Evolutionary conservation across 2,113 vertebrate genomes (phyloP), one percentile per base, ranked within the genome.

Genomic region (Alaudala cheleensis): DNA sequence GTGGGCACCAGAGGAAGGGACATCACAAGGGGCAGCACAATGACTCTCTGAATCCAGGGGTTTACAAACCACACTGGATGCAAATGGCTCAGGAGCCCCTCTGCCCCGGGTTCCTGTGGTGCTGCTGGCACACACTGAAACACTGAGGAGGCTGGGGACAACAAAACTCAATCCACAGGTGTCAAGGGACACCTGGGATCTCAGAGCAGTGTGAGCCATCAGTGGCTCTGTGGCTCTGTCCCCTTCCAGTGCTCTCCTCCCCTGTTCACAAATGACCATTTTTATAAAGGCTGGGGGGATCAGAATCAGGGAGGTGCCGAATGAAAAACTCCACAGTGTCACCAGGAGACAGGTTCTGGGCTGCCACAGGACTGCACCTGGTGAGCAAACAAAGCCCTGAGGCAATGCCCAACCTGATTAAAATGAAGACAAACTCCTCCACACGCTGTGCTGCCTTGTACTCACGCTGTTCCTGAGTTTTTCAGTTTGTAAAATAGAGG

Each of bases 141-240:
- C 2, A 5, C 28, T 9, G 2, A 19, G 10, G 49, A 81, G 34
- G 39, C 44, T 73, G 49, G 50, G 42, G 54, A 34, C 34, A 31
- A 31, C 18, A 25, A 50, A 73, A 42, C 73, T 60, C 53, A 60
- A 39, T 14, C 37, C 6, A 1, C 49, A 17, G 45, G 10, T 50
- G 49, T 44, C 0, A 0, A 54, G 34, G 53, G 45, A 57, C 28
- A 80, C 9, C 8, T 31, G 26, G 47, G 47, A 50, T 23, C 22
- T 62, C 1, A 0, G 65, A 92, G 57, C 17, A 84, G 54, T 0
- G 0, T 24, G 49, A 88, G 66, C 19, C 7, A 4, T 9, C 58
- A 26, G 0, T 1, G 11, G 65, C 49, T 16, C 2, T 0, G 2
- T 20, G n/a, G 51, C 21, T 37, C 8, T 37, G 37, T 37, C 51